Evolutionary conservation across 2,888 invertebrate species (phyloP).

Genomic region (Apantesis nais): DNA sequence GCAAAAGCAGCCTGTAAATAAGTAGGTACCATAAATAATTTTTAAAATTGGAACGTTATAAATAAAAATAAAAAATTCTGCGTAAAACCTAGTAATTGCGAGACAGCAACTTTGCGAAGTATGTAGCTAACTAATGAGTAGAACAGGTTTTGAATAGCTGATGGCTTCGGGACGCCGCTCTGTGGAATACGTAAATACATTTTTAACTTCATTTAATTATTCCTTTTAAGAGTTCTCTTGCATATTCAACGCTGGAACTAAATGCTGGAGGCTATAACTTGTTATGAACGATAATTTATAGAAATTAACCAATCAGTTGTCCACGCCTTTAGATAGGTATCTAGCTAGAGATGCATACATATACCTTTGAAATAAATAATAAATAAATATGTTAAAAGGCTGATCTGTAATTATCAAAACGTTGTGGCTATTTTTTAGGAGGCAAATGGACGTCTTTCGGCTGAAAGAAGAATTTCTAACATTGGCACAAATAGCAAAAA

Average conservation of each 20-base stretch:
- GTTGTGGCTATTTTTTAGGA: too few species aligned
- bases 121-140: slow-evolving; percentile 63
- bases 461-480: too few species aligned
- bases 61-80: background rate
- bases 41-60: background rate
- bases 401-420: too few species aligned
- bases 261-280: slow-evolving; percentile 49
- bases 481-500: too few species aligned
- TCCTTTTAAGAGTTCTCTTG: slow-evolving; percentile 70
- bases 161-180: slow-evolving; percentile 63
- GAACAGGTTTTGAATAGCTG: slow-evolving; percentile 77
- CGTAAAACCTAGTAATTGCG: slow-evolving; percentile 8
- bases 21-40: background rate
- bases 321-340: slow-evolving; percentile 27
- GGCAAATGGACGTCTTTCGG: too few species aligned
- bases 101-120: slow-evolving; percentile 33
- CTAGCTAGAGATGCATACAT: slow-evolving; percentile 16
- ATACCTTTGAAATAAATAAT: too few species aligned
- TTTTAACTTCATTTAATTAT: slow-evolving; percentile 80
- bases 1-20: too few species aligned
- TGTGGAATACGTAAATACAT: slow-evolving; percentile 77
- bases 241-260: slow-evolving; percentile 71
- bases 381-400: too few species aligned
- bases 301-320: slow-evolving; percentile 17
- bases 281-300: slow-evolving; percentile 42